Evolutionary conservation across 2,888 invertebrate species (phyloP).

Genomic region (Diadromus collaris): DNA sequence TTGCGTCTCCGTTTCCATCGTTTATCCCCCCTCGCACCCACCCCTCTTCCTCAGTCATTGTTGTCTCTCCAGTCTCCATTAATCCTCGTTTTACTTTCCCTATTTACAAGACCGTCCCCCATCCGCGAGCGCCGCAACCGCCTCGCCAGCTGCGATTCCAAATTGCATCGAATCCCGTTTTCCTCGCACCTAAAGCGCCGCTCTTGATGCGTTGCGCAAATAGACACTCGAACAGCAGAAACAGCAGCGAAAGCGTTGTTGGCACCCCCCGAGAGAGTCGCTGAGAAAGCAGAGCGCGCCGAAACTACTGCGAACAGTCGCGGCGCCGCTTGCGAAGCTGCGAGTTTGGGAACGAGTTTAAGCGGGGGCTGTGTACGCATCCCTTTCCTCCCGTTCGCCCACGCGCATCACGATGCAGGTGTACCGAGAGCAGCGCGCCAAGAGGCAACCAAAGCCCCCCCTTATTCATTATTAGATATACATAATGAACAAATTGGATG

Average conservation of each 20-base stretch:
- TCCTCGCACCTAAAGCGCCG: conserved; percentile 25
- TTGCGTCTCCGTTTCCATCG: conserved; percentile 24
- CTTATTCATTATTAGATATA: conserved; percentile 11
- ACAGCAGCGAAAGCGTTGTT: conserved; percentile 12
- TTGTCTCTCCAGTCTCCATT: background rate
- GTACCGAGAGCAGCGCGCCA: conserved; percentile 11
- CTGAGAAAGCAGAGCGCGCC: conserved; percentile 4
- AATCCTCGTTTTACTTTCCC: conserved; percentile 26
- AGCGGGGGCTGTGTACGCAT: conserved; percentile 39
- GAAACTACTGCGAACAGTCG: conserved; percentile 47
- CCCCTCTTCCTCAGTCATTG: conserved; percentile 5
- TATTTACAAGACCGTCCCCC: conserved; percentile 35
- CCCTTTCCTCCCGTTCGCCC: conserved; percentile 3
- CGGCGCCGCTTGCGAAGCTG: conserved; percentile 18
- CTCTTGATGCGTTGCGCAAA: conserved; percentile 47
- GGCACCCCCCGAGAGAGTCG: conserved; percentile 1
- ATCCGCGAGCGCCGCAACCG: background rate
- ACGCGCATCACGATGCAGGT: conserved; percentile 4
- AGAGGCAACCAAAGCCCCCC: background rate
- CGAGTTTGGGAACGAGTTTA: conserved; percentile 28
- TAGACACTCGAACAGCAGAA: conserved; percentile 35
- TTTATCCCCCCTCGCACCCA: conserved; percentile 6
- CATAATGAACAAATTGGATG: conserved; percentile 4
- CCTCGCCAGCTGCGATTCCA: conserved; percentile 4
- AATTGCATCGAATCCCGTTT: conserved; percentile 19